These are phyloP conservation scores for Atherinosoma microstoma DNA, from an alignment of 2,797 vertebrate species.

Conservation along the genomic window DNA sequence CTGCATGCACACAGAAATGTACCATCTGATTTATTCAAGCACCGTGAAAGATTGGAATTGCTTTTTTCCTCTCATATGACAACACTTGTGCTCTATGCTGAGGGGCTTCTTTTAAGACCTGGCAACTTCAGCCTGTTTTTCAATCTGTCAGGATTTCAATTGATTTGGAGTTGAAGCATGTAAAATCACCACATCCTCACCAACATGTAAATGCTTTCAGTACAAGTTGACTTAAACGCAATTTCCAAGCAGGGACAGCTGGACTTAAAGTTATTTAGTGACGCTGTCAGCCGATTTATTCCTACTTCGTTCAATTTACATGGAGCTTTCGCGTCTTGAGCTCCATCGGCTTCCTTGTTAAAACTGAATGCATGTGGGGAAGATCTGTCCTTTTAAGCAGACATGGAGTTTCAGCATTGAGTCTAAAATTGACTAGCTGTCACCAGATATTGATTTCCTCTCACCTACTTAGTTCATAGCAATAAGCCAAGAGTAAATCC, in stretches of 20 bases:
- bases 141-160: conserved; percentile 70
- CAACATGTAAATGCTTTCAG: conserved; percentile 68
- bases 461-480: conserved; percentile 76
- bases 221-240: conserved; percentile 65
- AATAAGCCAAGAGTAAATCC: conserved; percentile 73
- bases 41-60: conserved; percentile 50
- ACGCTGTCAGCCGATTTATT: conserved; percentile 75
- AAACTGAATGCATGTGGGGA: conserved; percentile 69
- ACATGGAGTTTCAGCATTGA: conserved; percentile 74
- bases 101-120: conserved; percentile 71
- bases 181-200: conserved; percentile 57
- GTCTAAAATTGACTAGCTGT: conserved; percentile 81
- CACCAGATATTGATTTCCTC: conserved; percentile 81
- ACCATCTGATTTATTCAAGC: conserved; percentile 69
- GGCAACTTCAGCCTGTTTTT: conserved; percentile 63
- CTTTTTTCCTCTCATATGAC: conserved; percentile 54
- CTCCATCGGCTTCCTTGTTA: conserved; percentile 56
- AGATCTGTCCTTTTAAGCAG: conserved; percentile 74
- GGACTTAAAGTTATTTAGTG: conserved; percentile 78
- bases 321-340: conserved; percentile 61
- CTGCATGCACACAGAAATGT: conserved; percentile 68
- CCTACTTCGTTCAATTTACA: conserved; percentile 73
- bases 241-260: conserved; percentile 67
- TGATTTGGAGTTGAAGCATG: conserved; percentile 61
- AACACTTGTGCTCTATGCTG: conserved; percentile 57